Evolutionary conservation across 2,888 invertebrate species (phyloP).

Genomic region (Nymphalis c-album): DNA sequence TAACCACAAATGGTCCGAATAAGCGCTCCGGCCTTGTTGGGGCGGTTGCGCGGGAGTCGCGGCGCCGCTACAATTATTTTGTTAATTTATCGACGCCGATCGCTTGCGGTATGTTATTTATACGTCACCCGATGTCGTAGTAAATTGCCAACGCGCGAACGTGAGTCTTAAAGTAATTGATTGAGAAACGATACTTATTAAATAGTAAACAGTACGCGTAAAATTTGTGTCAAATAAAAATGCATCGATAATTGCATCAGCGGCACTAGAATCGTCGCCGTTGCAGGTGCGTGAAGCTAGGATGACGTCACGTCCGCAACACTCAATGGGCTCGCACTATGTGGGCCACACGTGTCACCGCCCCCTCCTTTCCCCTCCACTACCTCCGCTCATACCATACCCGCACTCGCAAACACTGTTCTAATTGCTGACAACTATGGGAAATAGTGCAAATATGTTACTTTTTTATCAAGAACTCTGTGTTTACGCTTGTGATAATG

Average conservation of each 20-base stretch:
- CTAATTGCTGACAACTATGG: conserved; percentile 78
- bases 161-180: neutral
- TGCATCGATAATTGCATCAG: conserved; percentile 9
- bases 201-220: neutral
- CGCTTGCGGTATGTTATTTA: conserved; percentile 13
- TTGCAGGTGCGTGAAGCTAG: conserved; percentile 63
- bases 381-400: conserved; percentile 41
- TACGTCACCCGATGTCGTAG: conserved; percentile 11
- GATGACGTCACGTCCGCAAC: conserved; percentile 68
- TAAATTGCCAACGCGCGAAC: neutral
- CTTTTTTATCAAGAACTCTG: conserved; percentile 65
- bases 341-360: conserved; percentile 77
- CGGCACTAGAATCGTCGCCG: conserved; percentile 14
- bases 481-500: conserved; percentile 65
- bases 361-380: conserved; percentile 43
- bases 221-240: neutral
- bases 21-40: conserved; percentile 66
- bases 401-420: conserved; percentile 61
- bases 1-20: conserved; percentile 71
- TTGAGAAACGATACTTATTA: neutral
- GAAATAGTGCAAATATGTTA: conserved; percentile 73
- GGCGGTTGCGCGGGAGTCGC: conserved; percentile 64
- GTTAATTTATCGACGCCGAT: conserved; percentile 51
- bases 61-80: conserved; percentile 63
- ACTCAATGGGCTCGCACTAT: conserved; percentile 71